Evolutionary conservation across 2,888 invertebrate genomes (phyloP).

Genomic region (Carabus problematicus): DNA sequence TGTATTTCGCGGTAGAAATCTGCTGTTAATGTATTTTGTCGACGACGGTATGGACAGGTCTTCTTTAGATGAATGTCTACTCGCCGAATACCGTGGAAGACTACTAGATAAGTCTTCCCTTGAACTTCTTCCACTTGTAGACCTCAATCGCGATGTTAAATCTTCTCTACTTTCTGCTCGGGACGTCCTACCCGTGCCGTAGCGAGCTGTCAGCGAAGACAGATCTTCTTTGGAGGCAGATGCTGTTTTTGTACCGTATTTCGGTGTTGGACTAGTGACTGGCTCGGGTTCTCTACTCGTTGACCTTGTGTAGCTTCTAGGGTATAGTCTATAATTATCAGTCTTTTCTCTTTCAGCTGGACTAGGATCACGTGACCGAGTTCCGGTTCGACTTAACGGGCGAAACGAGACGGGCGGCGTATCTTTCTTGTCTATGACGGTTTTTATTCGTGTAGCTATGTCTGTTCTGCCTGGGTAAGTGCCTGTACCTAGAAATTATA

Average conservation of each 20-base stretch:
- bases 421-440: constrained; percentile 47
- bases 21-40: constrained; percentile 58
- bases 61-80: constrained; percentile 53
- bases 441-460: constrained; percentile 48
- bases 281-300: constrained; percentile 55
- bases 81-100: constrained; percentile 42
- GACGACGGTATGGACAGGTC: constrained; percentile 52
- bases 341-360: constrained; percentile 61
- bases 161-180: constrained; percentile 47
- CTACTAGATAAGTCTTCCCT: constrained; percentile 37
- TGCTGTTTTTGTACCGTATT: constrained; percentile 47
- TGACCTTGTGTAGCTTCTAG: constrained; percentile 57
- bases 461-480: constrained; percentile 45
- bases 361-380: constrained; percentile 65
- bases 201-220: constrained; percentile 25
- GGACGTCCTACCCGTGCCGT: constrained; percentile 22
- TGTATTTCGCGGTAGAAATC: constrained; percentile 58
- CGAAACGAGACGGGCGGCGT: constrained; percentile 62
- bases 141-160: constrained; percentile 58
- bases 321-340: constrained; percentile 61
- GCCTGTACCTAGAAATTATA: constrained; percentile 40
- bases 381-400: constrained; percentile 51
- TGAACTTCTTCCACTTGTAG: constrained; percentile 52
- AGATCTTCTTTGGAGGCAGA: constrained; percentile 39
- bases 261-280: constrained; percentile 49